A percentile compares a stretch with the other conserved stretches of the same genome.
These are phyloP conservation scores for Halcyon badia DNA, from an alignment of 2,797 vertebrate genomes.

Conservation along the genomic window DNA sequence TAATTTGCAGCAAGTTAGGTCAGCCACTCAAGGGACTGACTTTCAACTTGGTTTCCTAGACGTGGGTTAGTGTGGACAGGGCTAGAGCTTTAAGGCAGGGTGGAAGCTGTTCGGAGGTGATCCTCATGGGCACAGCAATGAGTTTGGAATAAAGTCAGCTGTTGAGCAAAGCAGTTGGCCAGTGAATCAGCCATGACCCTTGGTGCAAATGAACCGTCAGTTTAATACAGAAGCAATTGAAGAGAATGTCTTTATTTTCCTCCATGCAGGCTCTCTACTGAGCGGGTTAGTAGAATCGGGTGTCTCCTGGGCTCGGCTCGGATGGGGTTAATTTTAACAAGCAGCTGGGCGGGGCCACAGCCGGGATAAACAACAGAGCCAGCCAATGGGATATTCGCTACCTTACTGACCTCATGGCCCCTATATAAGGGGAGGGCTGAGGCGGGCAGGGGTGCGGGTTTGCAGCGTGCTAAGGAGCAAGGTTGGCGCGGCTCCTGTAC, in stretches of 20 bases:
- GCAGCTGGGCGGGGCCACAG: no score
- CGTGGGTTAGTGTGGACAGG: not conserved
- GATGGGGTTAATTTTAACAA: no score
- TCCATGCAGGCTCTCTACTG: not conserved
- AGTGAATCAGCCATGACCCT: not conserved
- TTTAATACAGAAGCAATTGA: not conserved
- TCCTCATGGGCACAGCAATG: not conserved
- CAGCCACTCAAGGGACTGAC: not conserved
- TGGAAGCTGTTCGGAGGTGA: not conserved
- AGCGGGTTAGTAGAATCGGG: not conserved
- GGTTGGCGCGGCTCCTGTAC: no score
- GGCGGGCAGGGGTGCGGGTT: no score
- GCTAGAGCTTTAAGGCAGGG: not conserved
- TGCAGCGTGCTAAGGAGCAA: no score
- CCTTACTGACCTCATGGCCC: no score
- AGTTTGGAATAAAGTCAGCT: not conserved
- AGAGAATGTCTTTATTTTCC: not conserved
- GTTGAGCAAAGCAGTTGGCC: not conserved
- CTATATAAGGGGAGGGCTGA: no score
- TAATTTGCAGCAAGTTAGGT: not conserved
- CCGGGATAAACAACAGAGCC: no score
- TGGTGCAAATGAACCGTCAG: not conserved
- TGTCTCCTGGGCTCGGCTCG: no score
- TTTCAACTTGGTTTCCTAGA: conserved; percentile 34
- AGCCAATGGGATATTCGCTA: no score